Evolutionary conservation across 2,888 invertebrate species (phyloP).

Genomic region (Eupithecia pulchellata): DNA sequence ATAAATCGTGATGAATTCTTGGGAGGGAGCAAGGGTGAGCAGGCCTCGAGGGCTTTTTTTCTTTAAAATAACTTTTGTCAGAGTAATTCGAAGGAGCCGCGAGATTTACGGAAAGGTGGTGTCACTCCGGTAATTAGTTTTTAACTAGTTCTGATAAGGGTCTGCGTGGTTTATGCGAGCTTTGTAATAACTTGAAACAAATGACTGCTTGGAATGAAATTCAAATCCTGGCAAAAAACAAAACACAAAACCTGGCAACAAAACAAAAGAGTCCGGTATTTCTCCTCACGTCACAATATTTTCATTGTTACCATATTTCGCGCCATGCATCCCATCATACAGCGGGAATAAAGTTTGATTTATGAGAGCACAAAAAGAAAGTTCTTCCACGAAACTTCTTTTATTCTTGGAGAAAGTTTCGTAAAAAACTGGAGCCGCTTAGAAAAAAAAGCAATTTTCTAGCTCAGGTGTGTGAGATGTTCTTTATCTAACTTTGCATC

Average conservation of each 20-base stretch:
- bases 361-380: constrained; percentile 74
- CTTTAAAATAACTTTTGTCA: constrained; percentile 86
- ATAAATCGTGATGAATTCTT: constrained; percentile 87
- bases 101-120: constrained; percentile 84
- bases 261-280: constrained; percentile 62
- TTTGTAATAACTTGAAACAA: constrained; percentile 75
- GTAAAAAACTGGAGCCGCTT: constrained; percentile 84
- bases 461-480: constrained; percentile 86
- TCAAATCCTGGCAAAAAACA: constrained; percentile 38
- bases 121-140: constrained; percentile 85
- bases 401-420: constrained; percentile 83
- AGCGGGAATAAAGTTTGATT: constrained; percentile 72
- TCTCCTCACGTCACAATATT: constrained; percentile 79
- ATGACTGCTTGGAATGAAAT: constrained; percentile 48
- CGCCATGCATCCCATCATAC: constrained; percentile 71
- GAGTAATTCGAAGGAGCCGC: constrained; percentile 82
- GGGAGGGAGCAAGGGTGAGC: constrained; percentile 59
- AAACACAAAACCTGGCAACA: constrained; percentile 44
- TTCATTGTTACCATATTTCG: constrained; percentile 75
- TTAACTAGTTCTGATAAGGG: constrained; percentile 86
- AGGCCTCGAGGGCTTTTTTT: constrained; percentile 83
- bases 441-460: constrained; percentile 85
- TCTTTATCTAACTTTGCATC: constrained; percentile 86
- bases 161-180: constrained; percentile 75
- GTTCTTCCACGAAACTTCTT: constrained; percentile 81